phyloP scores from a whole-genome alignment of 2,797 vertebrate species.

The Galago senegalensis region DNA sequence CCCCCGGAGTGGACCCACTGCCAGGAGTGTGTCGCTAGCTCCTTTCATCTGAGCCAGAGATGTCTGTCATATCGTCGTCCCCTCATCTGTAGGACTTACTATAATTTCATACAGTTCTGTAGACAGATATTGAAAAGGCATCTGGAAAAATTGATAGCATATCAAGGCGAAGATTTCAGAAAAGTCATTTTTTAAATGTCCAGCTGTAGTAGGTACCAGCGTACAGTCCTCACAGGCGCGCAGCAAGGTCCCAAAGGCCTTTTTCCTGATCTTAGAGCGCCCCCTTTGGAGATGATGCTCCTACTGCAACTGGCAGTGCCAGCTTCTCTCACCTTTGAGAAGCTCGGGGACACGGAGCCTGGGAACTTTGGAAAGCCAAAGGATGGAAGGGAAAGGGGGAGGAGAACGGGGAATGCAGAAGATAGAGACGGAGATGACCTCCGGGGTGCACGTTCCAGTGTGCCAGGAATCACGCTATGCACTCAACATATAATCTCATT shows the following conservation, averaged over 20 bases:
- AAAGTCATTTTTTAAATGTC: constrained; percentile 84
- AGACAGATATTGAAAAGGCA: constrained; percentile 87
- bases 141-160: constrained; percentile 85
- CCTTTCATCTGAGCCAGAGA: constrained; percentile 33
- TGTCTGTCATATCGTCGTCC: constrained; percentile 45
- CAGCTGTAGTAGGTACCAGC: constrained; percentile 69
- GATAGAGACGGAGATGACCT: not conserved
- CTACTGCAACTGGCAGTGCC: constrained; percentile 5
- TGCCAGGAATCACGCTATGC: not conserved
- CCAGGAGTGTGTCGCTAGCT: not conserved
- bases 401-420: not conserved
- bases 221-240: not conserved
- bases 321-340: not conserved
- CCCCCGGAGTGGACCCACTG: not conserved
- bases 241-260: constrained; percentile 36
- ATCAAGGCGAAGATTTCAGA: constrained; percentile 86
- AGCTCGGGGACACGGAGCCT: not conserved
- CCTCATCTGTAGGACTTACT: constrained; percentile 77
- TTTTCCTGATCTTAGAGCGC: constrained; percentile 85
- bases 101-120: constrained; percentile 83
- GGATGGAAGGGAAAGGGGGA: not conserved
- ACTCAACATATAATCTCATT: too few species aligned
- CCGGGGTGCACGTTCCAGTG: not conserved
- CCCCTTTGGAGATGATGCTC: constrained; percentile 74
- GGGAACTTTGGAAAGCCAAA: not conserved